Base-by-base conservation (phyloP, 2,888 invertebrate genomes). In the Cybosia mesomella region DNA sequence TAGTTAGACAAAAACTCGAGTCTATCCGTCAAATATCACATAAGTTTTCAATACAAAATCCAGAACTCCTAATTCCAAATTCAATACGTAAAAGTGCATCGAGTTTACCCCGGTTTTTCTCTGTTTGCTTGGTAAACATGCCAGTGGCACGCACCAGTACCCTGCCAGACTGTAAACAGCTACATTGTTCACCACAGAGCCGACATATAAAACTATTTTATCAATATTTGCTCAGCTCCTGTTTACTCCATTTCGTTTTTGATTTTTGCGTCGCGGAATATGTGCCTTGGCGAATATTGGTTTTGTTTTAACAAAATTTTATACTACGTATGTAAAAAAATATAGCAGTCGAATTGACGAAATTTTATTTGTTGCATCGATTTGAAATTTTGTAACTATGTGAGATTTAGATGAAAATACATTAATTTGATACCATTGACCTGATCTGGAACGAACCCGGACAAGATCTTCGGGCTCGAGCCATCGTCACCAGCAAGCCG, bases 121-220 rank as follows among this genome's bases (percentile, higher is more conserved):
- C 72, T 90, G 89, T 93, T 92, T 90, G 85, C 87, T 75, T 70
- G 79, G 88, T 86, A 92, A 92, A 93, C 86, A 92, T 76, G 84
- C 85, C 83, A 86, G 84, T 88, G 69, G 79, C 80, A 81, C 84
- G 87, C 87, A 81, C 82, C 83, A 81, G 70, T 84, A 83, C 77
- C 75, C 84, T 83, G 87, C 83, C 91, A 88, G 89, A 90, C 89
- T 75, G 87, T 83, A 89, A 91, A 91, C 86, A 91, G 83, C 72
- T 70, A 66, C 68, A 73, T 74, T 79, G 72, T 73, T 73, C 71
- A 32, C 72, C 73, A 67, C 68, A 79, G 58, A 64, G 67, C 63
- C 69, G 57, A 43, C 39, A 63, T 70, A 68, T 61, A 71, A 68
- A 74, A 76, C 80, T 71, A 80, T 74, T 74, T 67, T 58, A 69